Evolutionary conservation across 1,140 invertebrate genomes (phyloP), one percentile per base, ranked within the genome.

Genomic region (Helicoverpa armigera): DNA sequence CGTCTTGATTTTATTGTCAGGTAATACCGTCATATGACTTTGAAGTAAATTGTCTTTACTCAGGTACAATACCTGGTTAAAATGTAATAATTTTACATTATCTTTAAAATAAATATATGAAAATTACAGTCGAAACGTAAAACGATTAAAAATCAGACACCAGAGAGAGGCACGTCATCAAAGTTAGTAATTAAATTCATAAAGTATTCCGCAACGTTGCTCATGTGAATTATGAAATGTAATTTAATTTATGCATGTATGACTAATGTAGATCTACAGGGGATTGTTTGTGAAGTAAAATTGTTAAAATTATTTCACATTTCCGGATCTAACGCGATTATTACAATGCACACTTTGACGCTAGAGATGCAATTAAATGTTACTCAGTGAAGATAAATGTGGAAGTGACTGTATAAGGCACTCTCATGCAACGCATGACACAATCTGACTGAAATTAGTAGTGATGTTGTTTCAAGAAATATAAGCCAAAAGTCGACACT

Each of bases 211-310:
- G 53, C 70, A 73, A 73, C 70, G 70, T 58, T 73, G 70, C 53
- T 73, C 70, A 58, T 73, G 70, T 73, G 70, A 73, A 73, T 73
- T 73, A 73, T 73, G 70, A 73, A 73, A 73, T 73, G n/a, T 73
- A 73, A 73, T 73, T 73, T 54, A 73, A 73, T 73, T 58, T 58
- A 58, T 73, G 70, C 70, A 58, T 56, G 53, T 73, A 73, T 56
- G 70, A 58, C 70, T 58, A 35, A 73, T 73, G 70, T 73, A 58
- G 12, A 73, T 70, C 67, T 70, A 70, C 50, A 7, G 70, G 53
- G 70, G 18, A 73, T 73, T 73, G 70, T 73, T 70, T 70, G 51
- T 43, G 53, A 43, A 54, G 29, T 35, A 12, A 35, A 73, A 73
- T 73, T 48, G 53, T 35, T 35, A 54, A 56, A 73, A 56, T 35